Base-by-base conservation (phyloP, 2,797 vertebrate species). In the Scarus forsteni region DNA sequence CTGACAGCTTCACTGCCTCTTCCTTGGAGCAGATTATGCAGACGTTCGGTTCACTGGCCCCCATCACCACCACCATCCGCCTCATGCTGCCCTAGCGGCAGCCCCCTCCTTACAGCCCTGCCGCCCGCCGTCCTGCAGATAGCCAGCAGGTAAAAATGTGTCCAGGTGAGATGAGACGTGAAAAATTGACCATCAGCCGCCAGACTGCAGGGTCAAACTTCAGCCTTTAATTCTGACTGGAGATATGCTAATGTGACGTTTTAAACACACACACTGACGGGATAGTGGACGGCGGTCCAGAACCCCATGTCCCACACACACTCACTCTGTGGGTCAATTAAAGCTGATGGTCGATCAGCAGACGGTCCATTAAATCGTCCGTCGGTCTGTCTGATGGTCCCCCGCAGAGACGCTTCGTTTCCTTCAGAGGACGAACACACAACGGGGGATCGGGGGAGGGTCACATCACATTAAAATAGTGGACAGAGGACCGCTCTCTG, bases 1-100 rank as follows among this genome's bases (percentile, higher is more conserved):
- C 81, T 92, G 91, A 91, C 92, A 90, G 88, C 77, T 80, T 76
- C 79, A 49, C 52, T 34, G 68, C 81, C 68, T 88, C 81, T 77
- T 77, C 66, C 87, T 88, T 78, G 91, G 69, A 89, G 78, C 61
- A 68, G 83, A 92, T 92, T 92, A 93, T 90, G 75, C 85, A 88
- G 77, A 89, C 70, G 66, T 77, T 83, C 79, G 84, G 88, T 90
- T 91, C 90, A 93, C 75, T 80, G 90, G 82, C 65, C 87, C 79
- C 85, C 83, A 84, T 79, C 82, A 78, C 61, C 63, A 68, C 66
- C 16, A 5, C 40, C 40, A 2, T 10, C 40, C 40, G 10, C 7
- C 49, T 19, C 8, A 11, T 1, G 10, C 49, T 7, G 16, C 27
- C 2, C 13, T 34, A 9, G 14, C 34, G 5, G 1, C 49, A 0